Base-by-base conservation (phyloP, 2,888 invertebrate genomes). In the Zhuqinia jingwanae region DNA sequence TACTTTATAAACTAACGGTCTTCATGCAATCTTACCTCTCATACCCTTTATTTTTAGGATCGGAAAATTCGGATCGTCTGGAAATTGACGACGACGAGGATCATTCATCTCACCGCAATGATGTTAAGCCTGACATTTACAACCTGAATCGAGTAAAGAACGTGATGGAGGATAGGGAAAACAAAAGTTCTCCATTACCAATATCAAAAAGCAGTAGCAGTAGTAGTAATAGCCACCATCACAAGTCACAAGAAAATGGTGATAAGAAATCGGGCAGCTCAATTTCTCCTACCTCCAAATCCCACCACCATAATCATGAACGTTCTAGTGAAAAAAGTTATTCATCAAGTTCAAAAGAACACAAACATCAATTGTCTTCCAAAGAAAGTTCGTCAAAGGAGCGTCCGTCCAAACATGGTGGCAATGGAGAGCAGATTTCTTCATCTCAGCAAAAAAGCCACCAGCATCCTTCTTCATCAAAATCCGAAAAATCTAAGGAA, bases 81-180 rank as follows among this genome's bases (percentile, higher is more conserved):
- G 87, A 85, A 63, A 89, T 89, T 47, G 76, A 87, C 60, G 88
- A 87, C 1, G 20, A 75, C 2, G 86, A 85, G 11, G 75, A 81
- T 10, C 65, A 77, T 11, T 42, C 36, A 2, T 53, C 22, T 47
- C 50, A 53, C 15, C 58, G 17, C 15, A 65, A 20, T n/a, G 68
- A 65, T 2, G 36, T 20, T 10, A 56, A 81, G 25, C 15, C 47
- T 2, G 36, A 42, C 56, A 13, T 22, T 8, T 8, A 11, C 60
- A 17, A 30, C 1, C 27, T 53, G 8, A 76, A 76, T 36, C 76
- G 36, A 76, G n/a, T 42, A 76, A 58, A 56, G 42, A 22, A 50
- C 15, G 53, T 0, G 20, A 25, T 15, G 25, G 78, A 78, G 17
- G 53, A 47, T 20, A 65, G 70, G n/a, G 70, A 68, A 2, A 45